phyloP scores from a whole-genome alignment of 2,113 vertebrate species.

The Tupaia tana region DNA sequence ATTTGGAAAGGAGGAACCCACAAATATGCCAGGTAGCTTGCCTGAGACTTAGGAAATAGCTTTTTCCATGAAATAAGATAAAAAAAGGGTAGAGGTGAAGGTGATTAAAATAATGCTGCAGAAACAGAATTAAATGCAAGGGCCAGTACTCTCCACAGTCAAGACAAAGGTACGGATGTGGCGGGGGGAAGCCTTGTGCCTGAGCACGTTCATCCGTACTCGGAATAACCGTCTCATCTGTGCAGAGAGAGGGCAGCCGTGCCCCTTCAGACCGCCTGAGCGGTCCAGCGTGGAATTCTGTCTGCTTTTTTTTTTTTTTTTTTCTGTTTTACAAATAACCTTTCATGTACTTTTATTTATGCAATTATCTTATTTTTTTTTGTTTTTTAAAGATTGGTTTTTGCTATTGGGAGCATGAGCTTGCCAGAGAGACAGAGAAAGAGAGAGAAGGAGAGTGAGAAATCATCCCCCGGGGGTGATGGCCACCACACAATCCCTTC shows the following conservation, averaged over 20 bases:
- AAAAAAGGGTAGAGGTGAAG: background rate
- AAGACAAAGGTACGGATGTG: background rate
- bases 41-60: background rate
- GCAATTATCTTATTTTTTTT: too few relatives aligned
- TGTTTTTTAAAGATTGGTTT: too few relatives aligned
- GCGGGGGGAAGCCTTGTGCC: background rate
- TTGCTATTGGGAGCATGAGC: too few relatives aligned
- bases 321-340: too few relatives aligned
- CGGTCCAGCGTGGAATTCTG: too few relatives aligned
- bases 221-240: fast-evolving
- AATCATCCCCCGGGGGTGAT: too few relatives aligned
- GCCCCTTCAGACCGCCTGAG: too few relatives aligned
- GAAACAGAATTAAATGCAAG: background rate
- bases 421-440: too few relatives aligned
- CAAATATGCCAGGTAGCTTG: background rate
- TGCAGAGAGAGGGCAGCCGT: background rate
- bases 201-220: fast-evolving
- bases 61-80: background rate
- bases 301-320: too few relatives aligned
- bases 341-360: too few relatives aligned
- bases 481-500: too few relatives aligned
- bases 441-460: too few relatives aligned
- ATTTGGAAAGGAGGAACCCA: background rate
- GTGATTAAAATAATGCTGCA: background rate
- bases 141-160: background rate